Evolutionary conservation across 1,140 invertebrate species (phyloP), one percentile per base, ranked within the genome.

Genomic region (Condylostylus longicornis): DNA sequence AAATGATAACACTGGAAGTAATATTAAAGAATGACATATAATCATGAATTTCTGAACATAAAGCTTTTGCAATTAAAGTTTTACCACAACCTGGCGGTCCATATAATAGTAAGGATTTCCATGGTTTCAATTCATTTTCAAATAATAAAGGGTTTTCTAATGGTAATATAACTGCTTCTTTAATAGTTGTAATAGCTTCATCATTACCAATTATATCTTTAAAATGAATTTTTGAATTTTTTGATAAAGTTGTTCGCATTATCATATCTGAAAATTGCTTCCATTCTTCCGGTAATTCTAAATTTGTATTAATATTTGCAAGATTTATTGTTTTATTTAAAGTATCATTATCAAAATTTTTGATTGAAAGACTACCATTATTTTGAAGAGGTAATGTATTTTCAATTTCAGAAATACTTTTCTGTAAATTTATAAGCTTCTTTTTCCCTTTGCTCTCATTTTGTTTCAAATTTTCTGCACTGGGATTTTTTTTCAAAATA

Each of bases 101-200:
- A 54, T 85, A 86, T 1, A 95, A 60, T 12, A 93, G 58, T 23
- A 89, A 64, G 1, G 79, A 82, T 53, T 79, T 78, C 87, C 89
- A 95, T 0, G 86, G 82, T 34, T 75, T 68, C 23, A 88, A 57
- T 20, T 82, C 69, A 2, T 77, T 76, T 15, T 68, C 70, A 53
- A 95, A 96, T 6, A 94, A 62, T 35, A 81, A 70, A 3, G 87
- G 85, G 64, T 89, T 88, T 54, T 79, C 80, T 7, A 75, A 66
- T 2, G 88, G 86, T 62, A 86, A 89, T 5, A 93, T 70, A 0
- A 89, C 75, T 3, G 88, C 78, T 64, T 95, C 88, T 65, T 87
- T 81, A n/a, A 98, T 62, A 14, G 87, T 58, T 45, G 68, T 70
- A 53, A 94, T 91, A 1, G 85, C 83, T 8, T 75, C 66, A 5